Evolutionary conservation across 2,797 vertebrate genomes (phyloP), one percentile per base, ranked within the genome.

Genomic region (Chelon auratus): DNA sequence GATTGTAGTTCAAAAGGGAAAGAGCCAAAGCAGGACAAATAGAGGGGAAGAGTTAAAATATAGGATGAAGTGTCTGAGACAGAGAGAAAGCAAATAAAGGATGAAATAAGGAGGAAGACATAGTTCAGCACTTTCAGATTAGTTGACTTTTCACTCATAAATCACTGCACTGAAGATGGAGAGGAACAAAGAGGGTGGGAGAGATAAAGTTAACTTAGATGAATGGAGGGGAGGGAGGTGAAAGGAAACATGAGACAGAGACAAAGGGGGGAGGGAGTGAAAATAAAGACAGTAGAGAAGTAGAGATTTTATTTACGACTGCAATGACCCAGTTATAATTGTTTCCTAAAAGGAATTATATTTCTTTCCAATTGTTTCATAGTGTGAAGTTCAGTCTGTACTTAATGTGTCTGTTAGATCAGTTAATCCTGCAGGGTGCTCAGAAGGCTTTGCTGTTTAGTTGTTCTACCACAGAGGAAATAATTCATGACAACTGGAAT

Each of bases 61-160:
- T 15, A 43, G 42, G 42, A 17, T 14, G 14, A 43, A 43, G 17
- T 47, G 43, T 18, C 17, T 17, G 6, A 47, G 42, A 48, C 10
- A 10, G 8, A n/a, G 9, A 15, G 13, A 15, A 43, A 20, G 14
- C 33, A 33, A 20, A 50, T 24, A 52, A 22, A 56, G 36, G 45
- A 63, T 61, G 58, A 72, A 67, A 66, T 22, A 30, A 71, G 60
- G 75, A 74, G 68, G 77, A 87, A 77, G 82, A 77, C 61, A 48
- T 62, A 37, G 69, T 67, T 87, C 78, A 79, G 45, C 65, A 58
- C 64, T 71, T 65, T 9, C 66, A 79, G 77, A 77, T 67, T n/a
- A 26, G 72, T 74, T 51, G 59, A 54, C 77, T 24, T 5, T 69
- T 62, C 42, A 58, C 9, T 20, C 59, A 70, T 86, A 9, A 82